A percentile compares a stretch with the other conserved stretches of the same genome.
Conservation (phyloP, 2,797 vertebrate genomes). For the Thunnus albacares region DNA sequence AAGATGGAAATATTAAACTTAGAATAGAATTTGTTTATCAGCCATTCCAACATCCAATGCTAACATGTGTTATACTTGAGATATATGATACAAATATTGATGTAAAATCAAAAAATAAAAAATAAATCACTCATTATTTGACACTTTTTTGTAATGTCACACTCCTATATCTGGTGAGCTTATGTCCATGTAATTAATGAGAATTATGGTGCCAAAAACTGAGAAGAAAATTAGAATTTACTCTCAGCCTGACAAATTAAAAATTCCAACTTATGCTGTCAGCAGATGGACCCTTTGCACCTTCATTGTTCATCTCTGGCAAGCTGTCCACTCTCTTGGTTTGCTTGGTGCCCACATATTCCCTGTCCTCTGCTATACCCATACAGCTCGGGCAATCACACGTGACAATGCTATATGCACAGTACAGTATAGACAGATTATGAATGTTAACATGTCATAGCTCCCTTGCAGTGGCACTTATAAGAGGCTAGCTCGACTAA, state of each 20-base stretch:
- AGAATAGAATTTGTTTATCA: not conserved
- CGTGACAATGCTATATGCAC: constrained; percentile 17
- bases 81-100: constrained; percentile 11
- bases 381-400: constrained; percentile 23
- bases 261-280: constrained; percentile 50
- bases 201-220: constrained; percentile 26
- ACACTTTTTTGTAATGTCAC: not conserved
- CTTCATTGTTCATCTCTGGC: constrained; percentile 48
- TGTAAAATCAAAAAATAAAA: not conserved
- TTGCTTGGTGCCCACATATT: not conserved
- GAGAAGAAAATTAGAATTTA: constrained; percentile 27
- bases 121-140: constrained; percentile 3
- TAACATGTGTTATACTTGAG: not conserved
- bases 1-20: too few relatives aligned
- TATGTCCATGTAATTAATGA: constrained; percentile 42
- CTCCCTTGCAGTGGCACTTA: constrained; percentile 34
- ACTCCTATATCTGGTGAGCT: not conserved
- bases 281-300: constrained; percentile 65
- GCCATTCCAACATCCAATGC: not conserved
- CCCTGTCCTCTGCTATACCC: constrained; percentile 14
- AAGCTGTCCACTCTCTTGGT: constrained; percentile 38
- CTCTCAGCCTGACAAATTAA: constrained; percentile 46
- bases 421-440: constrained; percentile 34
- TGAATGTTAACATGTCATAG: constrained; percentile 46
- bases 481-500: constrained; percentile 19